phyloP scores from a whole-genome alignment of 2,888 invertebrate genomes.

The Piscicola geometra region DNA sequence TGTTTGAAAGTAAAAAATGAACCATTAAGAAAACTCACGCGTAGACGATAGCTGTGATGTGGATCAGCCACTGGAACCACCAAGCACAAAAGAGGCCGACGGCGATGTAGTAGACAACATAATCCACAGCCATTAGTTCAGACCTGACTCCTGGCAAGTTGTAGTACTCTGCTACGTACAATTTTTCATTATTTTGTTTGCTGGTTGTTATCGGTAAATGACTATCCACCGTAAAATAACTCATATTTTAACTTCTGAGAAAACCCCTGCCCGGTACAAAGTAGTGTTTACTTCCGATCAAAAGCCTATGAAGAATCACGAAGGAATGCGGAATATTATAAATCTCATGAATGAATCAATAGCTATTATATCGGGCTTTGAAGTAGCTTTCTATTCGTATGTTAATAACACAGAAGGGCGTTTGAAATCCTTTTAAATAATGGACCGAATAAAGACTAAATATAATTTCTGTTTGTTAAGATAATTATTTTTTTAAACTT shows the following conservation, averaged over 20 bases:
- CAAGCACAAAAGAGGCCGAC: slow-evolving; percentile 38
- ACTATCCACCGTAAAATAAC: background rate
- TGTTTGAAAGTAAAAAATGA: too few species aligned
- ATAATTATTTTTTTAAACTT: too few species aligned
- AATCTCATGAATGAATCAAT: too few species aligned
- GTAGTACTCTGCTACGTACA: slow-evolving; percentile 23
- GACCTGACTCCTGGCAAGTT: slow-evolving; percentile 16
- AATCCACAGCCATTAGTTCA: slow-evolving; percentile 20
- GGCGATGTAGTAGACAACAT: slow-evolving; percentile 34
- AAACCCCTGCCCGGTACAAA: background rate
- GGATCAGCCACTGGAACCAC: slow-evolving; percentile 41
- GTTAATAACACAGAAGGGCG: too few species aligned
- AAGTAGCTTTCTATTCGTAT: too few species aligned
- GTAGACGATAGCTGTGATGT: slow-evolving; percentile 41
- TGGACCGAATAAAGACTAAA: too few species aligned
- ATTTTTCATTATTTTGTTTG: background rate
- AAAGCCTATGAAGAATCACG: too few species aligned
- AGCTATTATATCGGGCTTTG: too few species aligned
- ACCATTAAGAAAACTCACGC: slow-evolving; percentile 37
- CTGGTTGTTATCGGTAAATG: background rate
- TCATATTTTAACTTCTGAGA: background rate
- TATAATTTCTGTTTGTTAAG: too few species aligned
- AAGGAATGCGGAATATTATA: too few species aligned
- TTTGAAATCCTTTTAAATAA: too few species aligned
- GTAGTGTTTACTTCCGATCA: too few species aligned